Evolutionary conservation across 2,888 invertebrate species (phyloP), one percentile per base, ranked within the genome.

Genomic region (Drosophila hamatofila): DNA sequence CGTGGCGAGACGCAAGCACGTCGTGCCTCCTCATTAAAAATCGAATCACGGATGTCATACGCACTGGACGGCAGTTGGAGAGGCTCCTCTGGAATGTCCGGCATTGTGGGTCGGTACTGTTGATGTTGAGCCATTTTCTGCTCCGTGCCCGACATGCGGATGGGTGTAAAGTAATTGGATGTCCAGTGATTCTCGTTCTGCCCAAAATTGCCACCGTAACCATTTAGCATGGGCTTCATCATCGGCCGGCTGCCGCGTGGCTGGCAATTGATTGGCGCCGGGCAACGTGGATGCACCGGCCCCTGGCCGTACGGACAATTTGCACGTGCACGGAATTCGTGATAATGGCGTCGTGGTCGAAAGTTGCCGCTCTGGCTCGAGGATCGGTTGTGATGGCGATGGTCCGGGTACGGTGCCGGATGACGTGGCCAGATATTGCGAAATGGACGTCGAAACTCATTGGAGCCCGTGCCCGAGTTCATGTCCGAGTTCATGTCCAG

Each of bases 311-410:
- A 42, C 9, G 11, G n/a, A 2, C 23, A 35, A 14, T 12, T 16
- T 7, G n/a, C 2, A 16, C 35, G 44, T 1, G 35, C 0, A 0
- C 46, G 57, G 0, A 46, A 25, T 0, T 57, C 57, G 9, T 57
- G 12, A 14, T 57, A 35, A 18, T 57, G 44, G 35, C 57, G 57
- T 14, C 57, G 57, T 5, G 57, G 33, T 0, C 57, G 57, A 14
- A 8, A 35, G 44, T 2, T 12, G n/a, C 14, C 12, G 1, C n/a
- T 8, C 44, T 23, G 33, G 0, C 8, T 35, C 1, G 21, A n/a
- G 3, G 44, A 57, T 1, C 35, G 23, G 14, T 14, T 25, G 23
- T 58, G 46, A 2, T 57, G 57, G 0, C 46, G 46, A 25, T 46
- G 46, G 3, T 35, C 57, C 0, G 37, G 11, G 16, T 1, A 7